Evolutionary conservation across 2,888 invertebrate species (phyloP).

Genomic region (Achlya flavicornis): DNA sequence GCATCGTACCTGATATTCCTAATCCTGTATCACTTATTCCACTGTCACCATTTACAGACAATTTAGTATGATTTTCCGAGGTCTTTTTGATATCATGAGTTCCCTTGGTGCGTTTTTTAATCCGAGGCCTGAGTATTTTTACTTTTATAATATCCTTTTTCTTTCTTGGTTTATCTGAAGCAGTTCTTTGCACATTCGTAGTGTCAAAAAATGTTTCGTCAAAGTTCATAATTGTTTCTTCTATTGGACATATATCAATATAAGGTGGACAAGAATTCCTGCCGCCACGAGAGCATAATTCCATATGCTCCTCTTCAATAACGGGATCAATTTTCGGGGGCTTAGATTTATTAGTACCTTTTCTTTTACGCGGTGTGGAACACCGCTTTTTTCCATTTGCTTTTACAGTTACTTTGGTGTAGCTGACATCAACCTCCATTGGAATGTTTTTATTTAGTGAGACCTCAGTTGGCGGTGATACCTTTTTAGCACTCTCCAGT

Average conservation of each 20-base stretch:
- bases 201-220: slow-evolving; percentile 27
- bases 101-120: slow-evolving; percentile 28
- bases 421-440: slow-evolving; percentile 26
- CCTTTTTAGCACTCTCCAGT: slow-evolving; percentile 70
- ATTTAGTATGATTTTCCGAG: slow-evolving; percentile 27
- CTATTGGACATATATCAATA: slow-evolving; percentile 33
- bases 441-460: slow-evolving; percentile 38
- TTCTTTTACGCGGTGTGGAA: slow-evolving; percentile 62
- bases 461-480: slow-evolving; percentile 22
- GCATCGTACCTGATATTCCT: slow-evolving; percentile 40
- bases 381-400: slow-evolving; percentile 49
- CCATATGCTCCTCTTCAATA: slow-evolving; percentile 63
- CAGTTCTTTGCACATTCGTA: slow-evolving; percentile 11
- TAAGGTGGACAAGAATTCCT: slow-evolving; percentile 65
- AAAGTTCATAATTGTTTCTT: slow-evolving; percentile 31
- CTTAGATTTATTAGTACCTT: slow-evolving; percentile 37
- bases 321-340: slow-evolving; percentile 43
- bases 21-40: slow-evolving; percentile 62
- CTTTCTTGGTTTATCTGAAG: slow-evolving; percentile 35
- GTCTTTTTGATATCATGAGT: slow-evolving; percentile 25
- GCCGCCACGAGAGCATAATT: slow-evolving; percentile 50
- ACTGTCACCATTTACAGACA: slow-evolving; percentile 54
- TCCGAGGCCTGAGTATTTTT: slow-evolving; percentile 66
- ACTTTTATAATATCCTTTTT: slow-evolving; percentile 75
- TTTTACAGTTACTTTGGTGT: slow-evolving; percentile 27